Evolutionary conservation across 2,113 vertebrate species (phyloP), one percentile per base, ranked within the genome.

Genomic region (Heloderma charlesbogerti): DNA sequence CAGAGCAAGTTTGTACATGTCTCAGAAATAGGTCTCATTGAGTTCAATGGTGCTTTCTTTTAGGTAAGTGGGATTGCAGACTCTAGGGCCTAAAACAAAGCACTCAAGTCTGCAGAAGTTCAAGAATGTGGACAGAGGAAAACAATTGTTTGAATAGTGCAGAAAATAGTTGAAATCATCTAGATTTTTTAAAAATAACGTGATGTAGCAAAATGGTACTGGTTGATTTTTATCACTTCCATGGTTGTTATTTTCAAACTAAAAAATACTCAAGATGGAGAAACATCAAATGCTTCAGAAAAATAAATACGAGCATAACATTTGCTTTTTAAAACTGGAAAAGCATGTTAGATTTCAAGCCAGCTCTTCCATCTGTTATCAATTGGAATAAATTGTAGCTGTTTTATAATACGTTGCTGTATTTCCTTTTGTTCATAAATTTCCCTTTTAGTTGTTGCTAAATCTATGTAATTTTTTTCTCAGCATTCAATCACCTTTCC

Each of bases 261-360:
- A 45, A 84, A 92, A 82, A 89, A 93, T 20, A 77, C 78, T 71
- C 48, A 88, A 48, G 15, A 13, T 86, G 27, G 9, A 10, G 0
- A 75, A 7, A 22, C 25, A 5, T 54, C 67, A 81, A n/a, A 75
- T 77, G 48, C 12, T 0, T 0, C 71, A 72, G 4, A 86, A 89
- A 40, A 71, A 15, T 18, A 34, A 60, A 66, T 3, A 57, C 71
- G 29, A 91, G 87, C 20, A 25, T 60, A 84, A 84, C 72, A 18
- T 0, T 80, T 18, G 29, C n/a, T 10, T 51, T 80, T n/a, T 51
- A 60, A 90, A 80, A 34, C 27, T 80, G 48, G 29, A 81, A 45
- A 43, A 7, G 25, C 63, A 3, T 57, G 45, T 29, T 81, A 16
- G 12, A 81, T 82, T 87, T 87, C 48, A 87, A 34, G 6, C 45